These are phyloP conservation scores for Agrochola circellaris DNA, from an alignment of 2,888 invertebrate species.

Conservation along the genomic window DNA sequence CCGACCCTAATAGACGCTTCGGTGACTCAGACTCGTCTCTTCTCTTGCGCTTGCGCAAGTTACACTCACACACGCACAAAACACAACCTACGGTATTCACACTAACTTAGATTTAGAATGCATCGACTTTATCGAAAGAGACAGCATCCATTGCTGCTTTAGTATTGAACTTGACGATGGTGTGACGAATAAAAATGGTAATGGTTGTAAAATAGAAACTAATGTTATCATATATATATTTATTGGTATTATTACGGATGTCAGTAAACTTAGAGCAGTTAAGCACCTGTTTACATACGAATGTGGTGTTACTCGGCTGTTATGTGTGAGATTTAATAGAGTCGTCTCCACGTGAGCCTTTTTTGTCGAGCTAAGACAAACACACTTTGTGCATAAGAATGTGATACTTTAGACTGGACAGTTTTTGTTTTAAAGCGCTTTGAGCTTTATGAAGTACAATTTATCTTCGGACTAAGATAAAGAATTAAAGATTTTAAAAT, in stretches of 20 bases:
- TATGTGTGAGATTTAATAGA: slow-evolving; percentile 86
- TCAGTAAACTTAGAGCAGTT: slow-evolving; percentile 84
- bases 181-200: slow-evolving; percentile 35
- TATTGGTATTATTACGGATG: slow-evolving; percentile 80
- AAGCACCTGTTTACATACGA: slow-evolving; percentile 87
- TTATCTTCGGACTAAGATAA: background rate
- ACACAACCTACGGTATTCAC: slow-evolving; percentile 69
- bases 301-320: slow-evolving; percentile 76
- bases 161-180: background rate
- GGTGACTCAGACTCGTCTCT: slow-evolving; percentile 84
- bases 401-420: slow-evolving; percentile 63
- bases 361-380: slow-evolving; percentile 79
- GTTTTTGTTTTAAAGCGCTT: slow-evolving; percentile 52
- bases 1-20: slow-evolving; percentile 75
- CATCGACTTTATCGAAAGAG: slow-evolving; percentile 43
- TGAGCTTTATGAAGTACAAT: slow-evolving; percentile 30
- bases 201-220: slow-evolving; percentile 60
- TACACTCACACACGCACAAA: slow-evolving; percentile 70
- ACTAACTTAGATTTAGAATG: slow-evolving; percentile 64
- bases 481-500: slow-evolving; percentile 4
- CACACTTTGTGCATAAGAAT: slow-evolving; percentile 76
- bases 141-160: slow-evolving; percentile 63
- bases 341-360: slow-evolving; percentile 77
- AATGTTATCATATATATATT: slow-evolving; percentile 52
- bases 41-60: slow-evolving; percentile 82